Conservation (phyloP, 1,140 invertebrate species). For the Arctopsyche grandis region DNA sequence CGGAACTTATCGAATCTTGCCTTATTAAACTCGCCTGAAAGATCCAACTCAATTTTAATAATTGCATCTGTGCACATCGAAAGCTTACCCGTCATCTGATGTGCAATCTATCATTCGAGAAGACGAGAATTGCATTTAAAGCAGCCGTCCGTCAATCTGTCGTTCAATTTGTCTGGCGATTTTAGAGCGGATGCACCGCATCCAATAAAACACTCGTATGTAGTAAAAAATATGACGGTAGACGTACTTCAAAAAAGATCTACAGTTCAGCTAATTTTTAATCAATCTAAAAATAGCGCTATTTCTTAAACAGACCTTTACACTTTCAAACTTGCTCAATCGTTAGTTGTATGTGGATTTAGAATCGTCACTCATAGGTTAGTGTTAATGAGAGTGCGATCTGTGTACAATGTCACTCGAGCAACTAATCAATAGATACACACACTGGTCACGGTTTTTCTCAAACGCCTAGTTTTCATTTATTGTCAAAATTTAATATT, state of each 20-base stretch:
- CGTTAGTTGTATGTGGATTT: not conserved
- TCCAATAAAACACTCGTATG: not conserved
- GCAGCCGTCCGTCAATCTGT: no score
- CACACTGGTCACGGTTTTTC: not conserved
- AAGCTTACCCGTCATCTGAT: no score
- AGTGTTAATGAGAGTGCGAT: not conserved
- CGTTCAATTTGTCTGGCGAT: no score
- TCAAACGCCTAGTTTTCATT: not conserved
- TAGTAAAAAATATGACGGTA: not conserved
- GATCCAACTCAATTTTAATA: no score
- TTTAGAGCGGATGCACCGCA: no score
- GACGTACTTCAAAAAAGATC: not conserved
- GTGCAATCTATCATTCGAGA: no score
- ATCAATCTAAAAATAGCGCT: no score
- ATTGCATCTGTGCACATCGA: no score
- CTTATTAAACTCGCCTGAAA: no score
- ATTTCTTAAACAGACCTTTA: not conserved
- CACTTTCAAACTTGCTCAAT: not conserved
- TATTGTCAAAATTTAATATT: constrained; percentile 19
- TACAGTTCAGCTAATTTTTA: no score
- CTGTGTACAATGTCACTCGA: not conserved
- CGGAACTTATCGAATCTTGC: no score
- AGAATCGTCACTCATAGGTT: not conserved
- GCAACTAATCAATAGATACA: not conserved
- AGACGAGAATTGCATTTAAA: no score